These are phyloP conservation scores for Salmo trutta DNA, from an alignment of 2,797 vertebrate genomes.

Conservation along the genomic window DNA sequence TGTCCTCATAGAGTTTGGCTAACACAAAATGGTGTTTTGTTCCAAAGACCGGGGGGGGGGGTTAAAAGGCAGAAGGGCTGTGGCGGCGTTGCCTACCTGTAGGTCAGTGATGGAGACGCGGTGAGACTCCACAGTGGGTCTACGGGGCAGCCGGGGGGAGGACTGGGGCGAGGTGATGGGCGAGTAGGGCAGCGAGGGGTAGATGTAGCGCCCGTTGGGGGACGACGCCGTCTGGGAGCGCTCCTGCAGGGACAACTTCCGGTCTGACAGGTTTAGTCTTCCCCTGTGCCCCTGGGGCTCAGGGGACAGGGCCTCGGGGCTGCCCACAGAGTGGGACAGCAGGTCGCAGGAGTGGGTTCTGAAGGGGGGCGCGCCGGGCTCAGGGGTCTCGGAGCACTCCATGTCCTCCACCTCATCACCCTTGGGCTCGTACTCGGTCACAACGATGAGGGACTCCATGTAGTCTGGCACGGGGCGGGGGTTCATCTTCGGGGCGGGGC, in stretches of 20 bases:
- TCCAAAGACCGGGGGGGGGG: neutral
- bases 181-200: slow-evolving; percentile 86
- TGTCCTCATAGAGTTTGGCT: neutral
- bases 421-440: slow-evolving; percentile 85
- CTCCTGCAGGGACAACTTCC: slow-evolving; percentile 94
- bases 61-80: neutral
- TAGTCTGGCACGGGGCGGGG: slow-evolving; percentile 62
- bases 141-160: slow-evolving; percentile 87
- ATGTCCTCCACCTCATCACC: slow-evolving; percentile 79
- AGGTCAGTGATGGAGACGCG: slow-evolving; percentile 94
- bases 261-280: slow-evolving; percentile 80
- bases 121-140: slow-evolving; percentile 95
- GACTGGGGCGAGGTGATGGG: slow-evolving; percentile 91
- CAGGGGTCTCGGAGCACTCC: slow-evolving; percentile 72
- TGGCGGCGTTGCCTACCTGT: slow-evolving; percentile 76
- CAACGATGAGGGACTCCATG: slow-evolving; percentile 94
- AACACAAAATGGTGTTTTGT: neutral
- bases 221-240: slow-evolving; percentile 75
- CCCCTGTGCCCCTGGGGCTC: slow-evolving; percentile 68
- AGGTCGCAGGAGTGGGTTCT: slow-evolving; percentile 69
- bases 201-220: slow-evolving; percentile 85
- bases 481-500: slow-evolving; percentile 59
- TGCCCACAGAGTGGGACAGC: slow-evolving; percentile 63
- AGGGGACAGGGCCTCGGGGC: slow-evolving; percentile 60
- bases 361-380: slow-evolving; percentile 56